Base-by-base conservation (phyloP, 2,888 invertebrate species). In the Luperina nickerlii region DNA sequence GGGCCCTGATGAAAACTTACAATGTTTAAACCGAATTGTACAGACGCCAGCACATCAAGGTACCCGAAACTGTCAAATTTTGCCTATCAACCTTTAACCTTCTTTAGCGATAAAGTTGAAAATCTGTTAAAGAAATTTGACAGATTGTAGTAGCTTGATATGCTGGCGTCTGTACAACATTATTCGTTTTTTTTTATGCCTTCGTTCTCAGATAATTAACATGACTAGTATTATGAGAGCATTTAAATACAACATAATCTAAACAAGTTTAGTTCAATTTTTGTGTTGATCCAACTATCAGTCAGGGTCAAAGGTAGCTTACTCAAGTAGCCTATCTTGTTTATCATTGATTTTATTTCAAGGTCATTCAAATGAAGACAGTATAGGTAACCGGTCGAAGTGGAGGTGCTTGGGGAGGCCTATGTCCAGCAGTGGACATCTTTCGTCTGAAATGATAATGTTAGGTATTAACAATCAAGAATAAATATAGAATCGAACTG, bases 181-280 rank as follows among this genome's bases (percentile, higher is more conserved):
- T 48, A 18, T 48, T 63, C 1, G n/a, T 20, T 7, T 45, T 68
- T 70, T 71, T 63, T 32, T 27, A 42, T 32, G 11, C 57, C 8
- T 42, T 27, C 42, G 11, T 51, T 54, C 24, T 42, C 13, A 20
- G 2, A 8, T 3, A 51, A 84, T 62, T 79, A 67, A 70, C 79
- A 79, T 79, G 79, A 81, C 79, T 20, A 6, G 80, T 80, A 42
- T 27, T 51, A 54, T 65, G 15, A n/a, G 24, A 84, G 24, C 48
- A 83, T 45, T 51, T 32, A 57, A 24, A 1, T 57, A 63, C 18
- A 68, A 69, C 18, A 45, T 63, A 45, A 9, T 7, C 7, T 15
- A 69, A 78, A 84, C 68, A 63, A 42, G 84, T 79, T 32, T 32
- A 32, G 32, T 0, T 79, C 15, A 8, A 69, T 65, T 79, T 79